Evolutionary conservation across 2,113 vertebrate species (phyloP), one percentile per base, ranked within the genome.

Genomic region (Rhinolophus sinicus): DNA sequence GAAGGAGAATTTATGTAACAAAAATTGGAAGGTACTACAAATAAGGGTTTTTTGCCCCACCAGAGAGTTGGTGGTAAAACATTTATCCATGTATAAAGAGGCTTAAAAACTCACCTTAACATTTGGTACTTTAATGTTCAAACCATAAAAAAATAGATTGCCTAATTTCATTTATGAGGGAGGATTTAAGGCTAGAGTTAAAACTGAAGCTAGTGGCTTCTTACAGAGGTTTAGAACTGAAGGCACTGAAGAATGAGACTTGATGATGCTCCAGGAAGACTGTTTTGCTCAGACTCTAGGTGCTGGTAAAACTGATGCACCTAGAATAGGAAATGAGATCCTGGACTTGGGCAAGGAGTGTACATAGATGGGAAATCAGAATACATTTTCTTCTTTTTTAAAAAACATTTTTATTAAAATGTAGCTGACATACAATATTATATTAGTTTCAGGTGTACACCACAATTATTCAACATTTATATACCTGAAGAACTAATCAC

Each of bases 41-140:
- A 86, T 47, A 10, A 26, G 54, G 38, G 40, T 8, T 93, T 69
- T 47, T 11, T 30, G 65, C 58, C 10, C 30, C 30, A n/a, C 24
- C 19, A 26, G 13, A 86, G 44, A 93, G 47, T 7, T 84, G 28
- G 30, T 40, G 3, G 47, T 50, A 85, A 82, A 97, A 54, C 18
- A 35, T 14, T 84, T 90, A 60, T 21, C n/a, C 62, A 50, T 24
- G 14, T 54, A 75, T 28, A 6, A 24, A 8, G 4, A 89, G 40
- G 33, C 28, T 90, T 88, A 84, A 90, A 94, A 88, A 86, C 65
- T 54, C n/a, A 81, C 78, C 90, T 84, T 90, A 76, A 86, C n/a
- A 65, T 65, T 92, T 94, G 30, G 15, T 69, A 26, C 21, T 93
- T 95, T 77, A 69, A 86, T 18, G 35, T 85, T 78, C 89, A 80